These are phyloP conservation scores for Caenorhabditis remanei DNA, from an alignment of 1,140 invertebrate genomes.

Conservation along the genomic window DNA sequence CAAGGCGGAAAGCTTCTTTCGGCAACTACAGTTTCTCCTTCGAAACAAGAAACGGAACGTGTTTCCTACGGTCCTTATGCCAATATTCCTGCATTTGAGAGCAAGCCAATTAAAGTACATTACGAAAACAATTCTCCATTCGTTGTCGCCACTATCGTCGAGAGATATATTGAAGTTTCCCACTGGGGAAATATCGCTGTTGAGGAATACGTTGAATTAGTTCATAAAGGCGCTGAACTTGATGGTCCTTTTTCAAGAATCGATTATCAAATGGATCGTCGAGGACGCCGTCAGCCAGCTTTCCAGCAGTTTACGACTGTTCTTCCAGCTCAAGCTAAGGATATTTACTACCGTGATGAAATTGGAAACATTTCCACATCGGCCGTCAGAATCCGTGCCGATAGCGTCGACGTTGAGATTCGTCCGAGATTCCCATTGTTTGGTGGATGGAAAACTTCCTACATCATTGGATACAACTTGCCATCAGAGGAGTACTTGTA, in stretches of 20 bases:
- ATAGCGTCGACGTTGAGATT: constrained; percentile 93
- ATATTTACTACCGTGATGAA: constrained; percentile 95
- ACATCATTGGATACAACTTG: constrained; percentile 95
- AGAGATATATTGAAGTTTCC: constrained; percentile 92
- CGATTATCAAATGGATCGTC: constrained; percentile 75
- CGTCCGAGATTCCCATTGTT: constrained; percentile 93
- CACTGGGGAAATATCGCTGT: constrained; percentile 99
- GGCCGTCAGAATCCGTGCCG: constrained; percentile 84
- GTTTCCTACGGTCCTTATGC: constrained; percentile 75
- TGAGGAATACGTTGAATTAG: constrained; percentile 91
- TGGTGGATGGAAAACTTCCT: constrained; percentile 93
- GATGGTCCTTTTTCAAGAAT: constrained; percentile 75
- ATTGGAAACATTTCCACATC: constrained; percentile 99
- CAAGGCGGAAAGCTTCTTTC: constrained; percentile 69
- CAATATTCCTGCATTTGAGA: constrained; percentile 68
- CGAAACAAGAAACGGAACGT: constrained; percentile 69
- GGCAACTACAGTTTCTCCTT: constrained; percentile 69
- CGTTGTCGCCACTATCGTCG: constrained; percentile 88
- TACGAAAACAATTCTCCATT: constrained; percentile 97
- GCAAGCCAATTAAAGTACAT: constrained; percentile 82
- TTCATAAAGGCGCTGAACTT: constrained; percentile 91
- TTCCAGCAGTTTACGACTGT: constrained; percentile 82
- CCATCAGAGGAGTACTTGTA: constrained; percentile 95
- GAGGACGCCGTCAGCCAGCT: constrained; percentile 70
- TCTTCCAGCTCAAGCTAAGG: constrained; percentile 88